These are phyloP conservation scores for Leptinotarsa haldemani DNA, from an alignment of 2,888 invertebrate genomes.

Conservation along the genomic window DNA sequence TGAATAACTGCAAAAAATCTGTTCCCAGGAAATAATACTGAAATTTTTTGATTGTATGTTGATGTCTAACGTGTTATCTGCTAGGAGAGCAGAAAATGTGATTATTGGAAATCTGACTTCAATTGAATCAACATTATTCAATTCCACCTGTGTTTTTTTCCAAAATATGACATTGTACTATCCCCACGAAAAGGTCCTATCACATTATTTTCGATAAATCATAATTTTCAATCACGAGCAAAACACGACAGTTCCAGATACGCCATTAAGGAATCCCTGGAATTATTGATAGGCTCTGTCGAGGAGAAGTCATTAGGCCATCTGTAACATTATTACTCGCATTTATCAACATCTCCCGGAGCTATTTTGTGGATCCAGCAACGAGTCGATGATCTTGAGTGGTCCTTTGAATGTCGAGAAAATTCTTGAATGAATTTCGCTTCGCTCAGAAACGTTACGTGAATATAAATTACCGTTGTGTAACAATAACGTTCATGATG, in stretches of 20 bases:
- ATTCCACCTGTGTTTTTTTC: too few relatives aligned
- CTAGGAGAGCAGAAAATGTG: too few relatives aligned
- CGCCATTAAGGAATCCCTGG: slow-evolving; percentile 4
- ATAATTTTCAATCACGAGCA: slow-evolving; percentile 2
- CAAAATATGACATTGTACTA: too few relatives aligned
- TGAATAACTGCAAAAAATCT: too few relatives aligned
- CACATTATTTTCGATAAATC: not conserved
- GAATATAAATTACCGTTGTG: not conserved
- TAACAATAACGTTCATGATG: too few relatives aligned
- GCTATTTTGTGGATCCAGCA: slow-evolving; percentile 9
- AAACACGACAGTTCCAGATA: not conserved
- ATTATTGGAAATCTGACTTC: too few relatives aligned
- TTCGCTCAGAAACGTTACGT: not conserved
- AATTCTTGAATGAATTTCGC: not conserved
- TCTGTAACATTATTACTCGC: slow-evolving; percentile 20
- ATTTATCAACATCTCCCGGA: slow-evolving; percentile 12
- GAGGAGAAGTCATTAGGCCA: slow-evolving; percentile 19
- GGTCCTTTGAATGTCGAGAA: not conserved
- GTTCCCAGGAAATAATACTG: too few relatives aligned
- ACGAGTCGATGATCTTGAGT: slow-evolving; percentile 1
- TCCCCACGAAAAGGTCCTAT: not conserved
- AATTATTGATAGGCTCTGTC: slow-evolving; percentile 11
- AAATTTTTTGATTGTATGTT: too few relatives aligned
- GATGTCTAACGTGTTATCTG: too few relatives aligned
- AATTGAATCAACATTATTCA: too few relatives aligned